Base-by-base conservation (phyloP, 37 sponge, comb jelly and placozoan species). In the Dysidea cf. avara region DNA sequence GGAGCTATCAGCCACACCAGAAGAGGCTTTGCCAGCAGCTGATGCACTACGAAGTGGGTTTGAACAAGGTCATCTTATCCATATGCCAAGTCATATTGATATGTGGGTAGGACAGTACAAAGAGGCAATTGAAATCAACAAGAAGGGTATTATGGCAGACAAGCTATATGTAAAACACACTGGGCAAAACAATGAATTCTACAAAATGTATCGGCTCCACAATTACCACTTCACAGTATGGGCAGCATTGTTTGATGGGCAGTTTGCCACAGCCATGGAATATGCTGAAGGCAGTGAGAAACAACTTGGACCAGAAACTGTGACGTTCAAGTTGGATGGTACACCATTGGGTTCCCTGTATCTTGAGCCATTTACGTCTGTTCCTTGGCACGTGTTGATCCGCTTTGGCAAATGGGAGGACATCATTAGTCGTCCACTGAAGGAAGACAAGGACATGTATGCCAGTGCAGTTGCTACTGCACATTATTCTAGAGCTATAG, bases 31-130 rank as follows among this genome's bases (percentile, higher is more conserved):
- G 24, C 87, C 87, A 0, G 64, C 64, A 3, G 74, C 86, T n/a
- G 61, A 85, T 38, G 55, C 24, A 34, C 56, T 85, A 53, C 74
- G 86, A 16, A 14, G 1, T 34, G 52, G 58, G 28, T 30, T 53
- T 21, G 79, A 85, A 2, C 79, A 78, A 40, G 86, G 86, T 30
- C 86, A 85, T 38, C 68, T 85, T 9, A 58, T 85, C 20, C 86
- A 85, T 74, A 86, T 86, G 86, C 62, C 86, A 50, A 68, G 69
- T 12, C 86, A 86, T 39, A 87, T 87, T 74, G 81, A 87, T 34
- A 76, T 87, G 81, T 76, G 81, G 81, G 77, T 87, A 54, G 87
- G 87, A 18, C 76, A 87, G 9, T 87, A 87, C 81, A 81, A 87
- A 36, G 87, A 87, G 22, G 87, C 87, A 28, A 74, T 74, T 34